A percentile compares a stretch with the other conserved stretches of the same genome.
Evolutionary conservation across 2,113 vertebrate genomes (phyloP).

Genomic region (Apistogramma diplotaenia): DNA sequence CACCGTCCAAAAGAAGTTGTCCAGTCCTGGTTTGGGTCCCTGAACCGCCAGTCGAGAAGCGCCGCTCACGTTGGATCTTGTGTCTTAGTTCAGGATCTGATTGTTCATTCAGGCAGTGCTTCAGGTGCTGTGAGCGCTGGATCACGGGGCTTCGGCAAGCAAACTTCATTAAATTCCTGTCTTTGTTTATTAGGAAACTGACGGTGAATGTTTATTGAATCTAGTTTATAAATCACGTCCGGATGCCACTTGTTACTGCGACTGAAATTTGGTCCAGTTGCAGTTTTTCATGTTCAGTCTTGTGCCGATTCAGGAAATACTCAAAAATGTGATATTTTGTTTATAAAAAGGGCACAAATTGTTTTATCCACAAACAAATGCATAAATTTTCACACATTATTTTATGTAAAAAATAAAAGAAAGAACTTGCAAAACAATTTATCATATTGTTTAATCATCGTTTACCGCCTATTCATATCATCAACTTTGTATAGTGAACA

Average conservation of each 20-base stretch:
- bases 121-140: not conserved
- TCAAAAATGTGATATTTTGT: not conserved
- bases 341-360: not conserved
- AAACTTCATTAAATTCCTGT: not conserved
- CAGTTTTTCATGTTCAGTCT: not conserved
- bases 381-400: not conserved
- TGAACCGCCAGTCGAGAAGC: slow-evolving; percentile 15
- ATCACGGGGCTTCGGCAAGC: not conserved
- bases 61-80: slow-evolving; percentile 33
- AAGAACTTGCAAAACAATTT: not conserved
- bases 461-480: not conserved
- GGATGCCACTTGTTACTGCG: not conserved
- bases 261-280: not conserved
- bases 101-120: slow-evolving; percentile 24
- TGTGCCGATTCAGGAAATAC: not conserved
- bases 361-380: not conserved
- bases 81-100: slow-evolving; percentile 54
- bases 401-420: not conserved
- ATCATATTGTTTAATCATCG: not conserved
- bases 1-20: not conserved
- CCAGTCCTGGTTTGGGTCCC: not conserved
- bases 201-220: not conserved
- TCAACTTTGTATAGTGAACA: no score
- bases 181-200: not conserved
- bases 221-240: not conserved